These are phyloP conservation scores for Palythoa grandiflora DNA, from an alignment of 92 coral and sea anemone species.

Conservation along the genomic window DNA sequence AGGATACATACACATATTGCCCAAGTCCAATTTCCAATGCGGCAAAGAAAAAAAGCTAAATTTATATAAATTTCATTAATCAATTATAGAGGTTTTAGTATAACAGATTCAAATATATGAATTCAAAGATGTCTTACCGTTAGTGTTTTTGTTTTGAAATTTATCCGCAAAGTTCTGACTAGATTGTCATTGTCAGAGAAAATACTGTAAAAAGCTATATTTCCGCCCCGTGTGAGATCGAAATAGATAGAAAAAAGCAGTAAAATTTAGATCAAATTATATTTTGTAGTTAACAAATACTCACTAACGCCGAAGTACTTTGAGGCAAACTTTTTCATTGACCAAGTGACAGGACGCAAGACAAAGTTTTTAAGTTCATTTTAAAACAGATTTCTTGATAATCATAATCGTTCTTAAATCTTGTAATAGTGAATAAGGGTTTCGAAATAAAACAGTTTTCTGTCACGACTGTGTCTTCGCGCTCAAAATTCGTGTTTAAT, in stretches of 20 bases:
- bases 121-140: neutral
- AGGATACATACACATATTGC: slow-evolving; percentile 5
- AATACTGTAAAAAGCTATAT: neutral
- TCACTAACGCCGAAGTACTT: neutral
- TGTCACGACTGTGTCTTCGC: neutral
- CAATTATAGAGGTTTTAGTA: slow-evolving; percentile 35
- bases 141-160: neutral
- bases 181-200: neutral
- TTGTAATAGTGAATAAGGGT: neutral
- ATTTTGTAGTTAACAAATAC: slow-evolving; percentile 33
- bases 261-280: slow-evolving; percentile 31
- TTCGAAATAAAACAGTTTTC: neutral
- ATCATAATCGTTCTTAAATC: slow-evolving; percentile 9
- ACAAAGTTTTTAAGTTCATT: neutral
- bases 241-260: slow-evolving; percentile 12
- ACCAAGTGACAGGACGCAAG: neutral
- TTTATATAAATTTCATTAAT: slow-evolving; percentile 49
- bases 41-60: slow-evolving; percentile 25
- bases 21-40: slow-evolving; percentile 31
- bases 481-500: neutral
- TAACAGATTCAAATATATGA: slow-evolving; percentile 19
- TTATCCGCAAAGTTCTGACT: neutral
- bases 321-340: neutral
- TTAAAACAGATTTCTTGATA: neutral
- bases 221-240: slow-evolving; percentile 14